These are phyloP conservation scores for Caenorhabditis elegans DNA, from an alignment of 1,140 invertebrate species.

Conservation along the genomic window DNA sequence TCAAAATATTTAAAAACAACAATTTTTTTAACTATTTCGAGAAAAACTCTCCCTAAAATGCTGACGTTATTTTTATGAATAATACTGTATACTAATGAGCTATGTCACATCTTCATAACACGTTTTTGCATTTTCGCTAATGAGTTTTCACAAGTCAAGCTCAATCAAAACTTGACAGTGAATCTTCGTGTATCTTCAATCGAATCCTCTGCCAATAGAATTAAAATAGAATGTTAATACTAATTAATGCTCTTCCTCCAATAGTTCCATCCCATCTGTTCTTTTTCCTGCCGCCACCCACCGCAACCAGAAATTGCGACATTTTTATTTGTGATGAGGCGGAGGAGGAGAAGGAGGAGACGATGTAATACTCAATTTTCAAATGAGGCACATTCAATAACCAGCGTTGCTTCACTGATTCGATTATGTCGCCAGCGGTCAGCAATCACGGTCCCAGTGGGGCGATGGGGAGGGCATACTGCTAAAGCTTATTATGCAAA, in stretches of 20 bases:
- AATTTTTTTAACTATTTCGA: too few species aligned
- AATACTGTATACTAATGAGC: too few species aligned
- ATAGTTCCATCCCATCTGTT: conserved; percentile 20
- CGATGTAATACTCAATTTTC: conserved; percentile 28
- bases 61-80: too few species aligned
- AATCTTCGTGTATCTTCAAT: too few species aligned
- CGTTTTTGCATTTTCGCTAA: too few species aligned
- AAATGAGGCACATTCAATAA: conserved; percentile 33
- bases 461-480: conserved; percentile 19
- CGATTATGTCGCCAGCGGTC: conserved; percentile 35
- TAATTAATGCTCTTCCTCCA: conserved; percentile 22
- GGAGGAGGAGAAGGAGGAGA: not conserved
- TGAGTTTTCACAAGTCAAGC: too few species aligned
- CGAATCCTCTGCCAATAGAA: too few species aligned
- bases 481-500: conserved; percentile 45
- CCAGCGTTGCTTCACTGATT: conserved; percentile 32
- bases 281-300: conserved; percentile 15
- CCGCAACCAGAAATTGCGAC: conserved; percentile 12
- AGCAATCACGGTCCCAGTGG: conserved; percentile 41
- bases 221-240: conserved; percentile 7
- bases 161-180: too few species aligned
- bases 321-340: conserved; percentile 5
- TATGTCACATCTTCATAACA: too few species aligned
- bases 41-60: too few species aligned
- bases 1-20: too few species aligned